Evolutionary conservation across 2,888 invertebrate genomes (phyloP), one percentile per base, ranked within the genome.

Genomic region (Perizoma affinitatum): DNA sequence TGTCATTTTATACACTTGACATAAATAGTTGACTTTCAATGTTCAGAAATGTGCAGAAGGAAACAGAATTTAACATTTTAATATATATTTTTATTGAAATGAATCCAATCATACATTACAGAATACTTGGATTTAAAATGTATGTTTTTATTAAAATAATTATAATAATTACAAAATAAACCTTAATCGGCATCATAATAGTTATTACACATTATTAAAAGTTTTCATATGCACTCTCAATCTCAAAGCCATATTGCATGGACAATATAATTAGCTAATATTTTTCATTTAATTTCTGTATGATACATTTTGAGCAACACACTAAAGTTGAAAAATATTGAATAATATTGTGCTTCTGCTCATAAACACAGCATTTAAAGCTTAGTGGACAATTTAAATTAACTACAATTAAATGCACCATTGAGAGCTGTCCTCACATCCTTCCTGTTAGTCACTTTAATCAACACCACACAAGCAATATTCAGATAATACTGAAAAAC

Each of bases 21-120:
- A 22, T 22, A 22, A 22, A 22, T 22, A 22, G 22, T 22, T 22
- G 22, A 22, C 22, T 22, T 22, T 22, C 22, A 22, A 22, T 22
- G 22, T 22, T 22, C 22, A 22, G 22, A 22, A 22, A 22, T 51
- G 36, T 42, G 22, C 38, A 61, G 10, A 53, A 44, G 6, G 83
- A 88, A 87, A 83, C 84, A 84, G 75, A 81, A 78, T 78, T 88
- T 90, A 89, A 93, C 92, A 92, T 92, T 93, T 93, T 92, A 89
- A 92, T 93, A 93, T 92, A 92, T 92, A 92, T 91, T 92, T 91
- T 93, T 93, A 92, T 91, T 93, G 85, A 92, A 93, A 92, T 92
- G 83, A 92, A 93, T 89, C 89, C 83, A 90, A 89, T 90, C 86
- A 88, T 92, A 90, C 90, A 88, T 87, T 88, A 89, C 86, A 86